Evolutionary conservation across 1,140 invertebrate genomes (phyloP).

Genomic region (Drosophila lowei): DNA sequence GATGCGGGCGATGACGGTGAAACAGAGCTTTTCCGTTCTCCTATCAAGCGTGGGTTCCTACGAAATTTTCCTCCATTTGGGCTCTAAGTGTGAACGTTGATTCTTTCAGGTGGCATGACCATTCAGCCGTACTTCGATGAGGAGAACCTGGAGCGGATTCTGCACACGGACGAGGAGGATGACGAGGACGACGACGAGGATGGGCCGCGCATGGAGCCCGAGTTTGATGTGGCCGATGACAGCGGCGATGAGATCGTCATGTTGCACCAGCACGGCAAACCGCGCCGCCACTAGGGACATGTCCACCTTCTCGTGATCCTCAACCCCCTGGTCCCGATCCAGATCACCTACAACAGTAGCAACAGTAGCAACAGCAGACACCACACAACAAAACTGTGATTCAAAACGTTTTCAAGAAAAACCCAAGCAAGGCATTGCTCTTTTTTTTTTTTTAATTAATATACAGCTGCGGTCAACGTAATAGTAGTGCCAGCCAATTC

Average conservation of each 20-base stretch:
- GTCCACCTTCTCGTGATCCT: background rate
- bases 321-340: background rate
- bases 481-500: too few species aligned
- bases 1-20: conserved; percentile 84
- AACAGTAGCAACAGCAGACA: conserved; percentile 29
- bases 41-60: conserved; percentile 84
- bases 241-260: conserved; percentile 84
- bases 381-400: conserved; percentile 78
- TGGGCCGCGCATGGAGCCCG: conserved; percentile 38
- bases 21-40: conserved; percentile 86
- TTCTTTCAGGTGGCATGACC: conserved; percentile 60
- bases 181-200: conserved; percentile 50
- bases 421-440: conserved; percentile 23
- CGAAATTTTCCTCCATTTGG: too few species aligned
- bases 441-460: conserved; percentile 11
- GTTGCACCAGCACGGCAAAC: conserved; percentile 71
- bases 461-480: background rate
- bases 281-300: conserved; percentile 50
- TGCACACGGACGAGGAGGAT: conserved; percentile 71
- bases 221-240: conserved; percentile 61
- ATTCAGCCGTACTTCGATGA: conserved; percentile 84
- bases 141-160: conserved; percentile 71
- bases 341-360: background rate
- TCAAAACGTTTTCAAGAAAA: conserved; percentile 70
- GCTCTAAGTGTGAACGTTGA: background rate